A percentile compares a stretch with the other conserved stretches of the same genome.
Evolutionary conservation across 2,113 vertebrate genomes (phyloP).

Genomic region (Dolichotis patagonum): DNA sequence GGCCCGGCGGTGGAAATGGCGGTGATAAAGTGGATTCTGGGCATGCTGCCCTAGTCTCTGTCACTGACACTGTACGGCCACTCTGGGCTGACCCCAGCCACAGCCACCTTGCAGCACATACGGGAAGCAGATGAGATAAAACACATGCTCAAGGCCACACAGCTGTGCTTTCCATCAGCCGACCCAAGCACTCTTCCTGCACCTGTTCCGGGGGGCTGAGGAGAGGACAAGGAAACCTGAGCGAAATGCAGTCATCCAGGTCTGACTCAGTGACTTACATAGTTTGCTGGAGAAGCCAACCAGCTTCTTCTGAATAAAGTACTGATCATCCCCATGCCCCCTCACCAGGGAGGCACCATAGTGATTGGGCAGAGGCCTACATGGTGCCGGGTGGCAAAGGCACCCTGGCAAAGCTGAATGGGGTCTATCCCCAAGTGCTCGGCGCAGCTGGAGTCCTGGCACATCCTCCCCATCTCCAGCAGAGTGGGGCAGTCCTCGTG

Average conservation of each 20-base stretch:
- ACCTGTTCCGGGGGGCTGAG: not conserved
- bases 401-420: not conserved
- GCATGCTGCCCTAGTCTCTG: not conserved
- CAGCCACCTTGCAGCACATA: not conserved
- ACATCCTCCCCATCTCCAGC: not conserved
- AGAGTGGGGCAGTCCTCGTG: accelerated
- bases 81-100: not conserved
- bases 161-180: not conserved
- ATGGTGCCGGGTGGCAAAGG: not conserved
- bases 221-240: not conserved
- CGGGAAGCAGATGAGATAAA: not conserved
- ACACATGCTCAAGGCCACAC: not conserved
- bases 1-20: not conserved
- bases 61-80: not conserved
- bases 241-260: accelerated
- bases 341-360: not conserved
- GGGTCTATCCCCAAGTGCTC: not conserved
- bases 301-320: not conserved
- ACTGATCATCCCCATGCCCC: not conserved
- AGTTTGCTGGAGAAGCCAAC: not conserved
- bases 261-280: not conserved
- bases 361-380: not conserved
- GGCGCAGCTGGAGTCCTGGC: not conserved
- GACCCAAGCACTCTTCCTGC: not conserved
- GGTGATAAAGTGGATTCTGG: not conserved